Evolutionary conservation across 2,888 invertebrate genomes (phyloP).

Genomic region (Xylota segnis): DNA sequence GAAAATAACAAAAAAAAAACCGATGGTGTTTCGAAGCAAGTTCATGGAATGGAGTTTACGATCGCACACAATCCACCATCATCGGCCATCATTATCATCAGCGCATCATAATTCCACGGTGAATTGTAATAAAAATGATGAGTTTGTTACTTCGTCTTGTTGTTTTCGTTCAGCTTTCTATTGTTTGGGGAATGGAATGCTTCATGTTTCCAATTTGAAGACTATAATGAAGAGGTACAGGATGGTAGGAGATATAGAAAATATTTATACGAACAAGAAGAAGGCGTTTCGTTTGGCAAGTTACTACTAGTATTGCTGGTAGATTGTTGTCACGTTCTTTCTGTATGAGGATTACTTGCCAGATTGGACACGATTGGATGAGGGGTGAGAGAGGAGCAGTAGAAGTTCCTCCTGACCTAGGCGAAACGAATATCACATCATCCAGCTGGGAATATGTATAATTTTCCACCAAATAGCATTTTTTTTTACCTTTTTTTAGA

Average conservation of each 20-base stretch:
- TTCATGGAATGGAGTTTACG: slow-evolving; percentile 41
- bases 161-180: slow-evolving; percentile 35
- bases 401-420: not conserved
- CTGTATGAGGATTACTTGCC: slow-evolving; percentile 6
- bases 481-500: slow-evolving; percentile 4
- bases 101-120: slow-evolving; percentile 70
- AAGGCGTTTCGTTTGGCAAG: slow-evolving; percentile 41
- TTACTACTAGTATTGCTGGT: slow-evolving; percentile 14
- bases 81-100: slow-evolving; percentile 66
- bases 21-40: slow-evolving; percentile 43
- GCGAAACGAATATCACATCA: not conserved
- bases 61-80: slow-evolving; percentile 48
- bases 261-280: slow-evolving; percentile 42
- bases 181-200: slow-evolving; percentile 34
- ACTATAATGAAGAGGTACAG: slow-evolving; percentile 26
- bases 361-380: not conserved
- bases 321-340: slow-evolving; percentile 52
- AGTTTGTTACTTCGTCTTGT: slow-evolving; percentile 42
- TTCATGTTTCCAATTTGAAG: slow-evolving; percentile 20
- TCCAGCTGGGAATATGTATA: slow-evolving; percentile 2
- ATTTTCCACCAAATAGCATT: slow-evolving; percentile 50
- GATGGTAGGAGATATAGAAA: slow-evolving; percentile 17
- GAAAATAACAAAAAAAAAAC: slow-evolving; percentile 21
- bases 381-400: not conserved
- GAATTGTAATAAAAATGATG: slow-evolving; percentile 71